These are phyloP conservation scores for Myxocyprinus asiaticus DNA, from an alignment of 2,113 vertebrate genomes.

Conservation along the genomic window DNA sequence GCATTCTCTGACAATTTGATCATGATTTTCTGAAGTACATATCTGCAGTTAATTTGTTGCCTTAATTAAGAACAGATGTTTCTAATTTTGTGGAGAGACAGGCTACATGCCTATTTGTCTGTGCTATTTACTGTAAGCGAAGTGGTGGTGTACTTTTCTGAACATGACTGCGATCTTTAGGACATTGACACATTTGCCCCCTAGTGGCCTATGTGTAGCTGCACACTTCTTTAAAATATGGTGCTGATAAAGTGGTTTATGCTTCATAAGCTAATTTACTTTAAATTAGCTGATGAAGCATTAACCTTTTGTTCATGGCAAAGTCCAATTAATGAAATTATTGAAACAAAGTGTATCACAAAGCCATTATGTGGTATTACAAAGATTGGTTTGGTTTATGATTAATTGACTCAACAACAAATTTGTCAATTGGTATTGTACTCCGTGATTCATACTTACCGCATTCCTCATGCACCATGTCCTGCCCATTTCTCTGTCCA, in stretches of 20 bases:
- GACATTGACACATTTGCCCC: slow-evolving; percentile 31
- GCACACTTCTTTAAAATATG: neutral
- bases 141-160: too few species aligned
- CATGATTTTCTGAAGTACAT: neutral
- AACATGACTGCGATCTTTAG: neutral
- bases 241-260: too few species aligned
- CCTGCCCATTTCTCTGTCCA: neutral
- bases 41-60: neutral
- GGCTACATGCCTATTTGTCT: too few species aligned
- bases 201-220: slow-evolving; percentile 41
- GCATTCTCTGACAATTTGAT: neutral
- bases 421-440: too few species aligned
- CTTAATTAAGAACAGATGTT: neutral
- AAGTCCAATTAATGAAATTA: neutral
- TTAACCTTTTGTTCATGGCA: neutral
- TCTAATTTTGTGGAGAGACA: neutral
- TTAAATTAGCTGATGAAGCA: neutral
- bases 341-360: neutral
- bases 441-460: slow-evolving; percentile 32
- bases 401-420: neutral
- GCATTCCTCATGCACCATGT: slow-evolving; percentile 54
- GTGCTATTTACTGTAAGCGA: too few species aligned
- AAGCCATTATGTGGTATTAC: neutral
- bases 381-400: neutral
- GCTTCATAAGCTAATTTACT: neutral